These are phyloP conservation scores for Pentalonia nigronervosa DNA, from an alignment of 1,140 invertebrate species.

Conservation along the genomic window DNA sequence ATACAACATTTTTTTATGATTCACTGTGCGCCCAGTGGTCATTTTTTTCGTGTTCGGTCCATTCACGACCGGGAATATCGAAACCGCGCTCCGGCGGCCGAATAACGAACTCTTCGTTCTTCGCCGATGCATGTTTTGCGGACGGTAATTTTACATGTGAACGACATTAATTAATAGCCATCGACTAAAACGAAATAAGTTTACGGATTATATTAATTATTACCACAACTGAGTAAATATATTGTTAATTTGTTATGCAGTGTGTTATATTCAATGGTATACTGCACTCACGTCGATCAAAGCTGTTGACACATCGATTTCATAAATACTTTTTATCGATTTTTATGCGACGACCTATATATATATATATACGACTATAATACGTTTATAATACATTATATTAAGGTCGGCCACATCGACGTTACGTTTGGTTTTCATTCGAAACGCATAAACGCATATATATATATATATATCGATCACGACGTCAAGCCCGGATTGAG, in stretches of 20 bases:
- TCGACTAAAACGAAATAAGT: not conserved
- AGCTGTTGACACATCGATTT: too few relatives aligned
- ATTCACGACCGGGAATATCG: not conserved
- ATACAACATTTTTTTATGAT: not conserved
- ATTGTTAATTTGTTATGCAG: too few relatives aligned
- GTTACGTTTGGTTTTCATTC: not conserved
- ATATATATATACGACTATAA: not conserved
- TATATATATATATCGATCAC: slow-evolving; percentile 16
- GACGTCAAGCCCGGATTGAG: not conserved
- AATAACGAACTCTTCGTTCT: not conserved
- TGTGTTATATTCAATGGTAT: too few relatives aligned
- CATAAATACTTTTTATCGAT: too few relatives aligned
- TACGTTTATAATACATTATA: not conserved
- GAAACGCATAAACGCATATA: not conserved
- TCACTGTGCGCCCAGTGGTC: not conserved
- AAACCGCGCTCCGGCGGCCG: not conserved
- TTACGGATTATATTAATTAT: not conserved
- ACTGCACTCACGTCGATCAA: too few relatives aligned
- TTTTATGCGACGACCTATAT: too few relatives aligned
- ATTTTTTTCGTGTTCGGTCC: not conserved
- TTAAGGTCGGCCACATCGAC: not conserved
- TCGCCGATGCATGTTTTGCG: too few relatives aligned
- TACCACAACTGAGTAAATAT: too few relatives aligned
- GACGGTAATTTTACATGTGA: not conserved
- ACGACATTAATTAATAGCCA: too few relatives aligned